A percentile compares a stretch with the other conserved stretches of the same genome.
Conservation (phyloP, 2,888 invertebrate genomes). For the Acleris literana region DNA sequence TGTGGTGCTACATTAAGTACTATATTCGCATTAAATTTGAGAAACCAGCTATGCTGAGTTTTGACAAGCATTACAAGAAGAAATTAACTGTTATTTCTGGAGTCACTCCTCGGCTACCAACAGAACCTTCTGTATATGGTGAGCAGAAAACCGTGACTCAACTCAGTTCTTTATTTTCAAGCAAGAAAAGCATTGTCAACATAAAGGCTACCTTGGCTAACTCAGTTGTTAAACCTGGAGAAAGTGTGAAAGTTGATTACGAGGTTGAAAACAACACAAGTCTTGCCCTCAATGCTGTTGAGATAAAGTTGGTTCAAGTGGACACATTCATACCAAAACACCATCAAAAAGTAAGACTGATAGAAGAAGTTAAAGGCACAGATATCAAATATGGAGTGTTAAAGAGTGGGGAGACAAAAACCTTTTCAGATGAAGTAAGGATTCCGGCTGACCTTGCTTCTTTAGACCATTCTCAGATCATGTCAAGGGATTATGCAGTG, state of each 20-base stretch:
- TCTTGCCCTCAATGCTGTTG: conserved; percentile 19
- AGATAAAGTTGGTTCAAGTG: conserved; percentile 24
- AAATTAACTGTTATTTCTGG: conserved; percentile 22
- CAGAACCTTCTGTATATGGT: conserved; percentile 17
- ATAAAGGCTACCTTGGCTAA: conserved; percentile 22
- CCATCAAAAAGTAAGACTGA: neutral
- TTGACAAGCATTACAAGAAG: conserved; percentile 27
- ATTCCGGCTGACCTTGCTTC: conserved; percentile 13
- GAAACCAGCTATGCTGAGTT: conserved; percentile 13
- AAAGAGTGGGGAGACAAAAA: conserved; percentile 14
- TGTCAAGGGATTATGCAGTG: conserved; percentile 26
- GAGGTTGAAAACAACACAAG: conserved; percentile 26
- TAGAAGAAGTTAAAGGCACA: conserved; percentile 14
- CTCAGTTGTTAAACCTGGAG: conserved; percentile 18
- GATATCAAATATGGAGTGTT: conserved; percentile 20
- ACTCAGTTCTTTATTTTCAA: conserved; percentile 30
- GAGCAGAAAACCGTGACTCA: conserved; percentile 23
- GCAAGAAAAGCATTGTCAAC: conserved; percentile 25
- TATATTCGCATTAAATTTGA: conserved; percentile 28
- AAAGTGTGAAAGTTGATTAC: conserved; percentile 20
- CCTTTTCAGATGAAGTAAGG: conserved; percentile 16
- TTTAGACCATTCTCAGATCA: conserved; percentile 17
- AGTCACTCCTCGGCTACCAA: conserved; percentile 20
- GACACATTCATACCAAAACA: conserved; percentile 10
- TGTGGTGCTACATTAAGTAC: conserved; percentile 26